Conservation (phyloP, 2,888 invertebrate genomes). For the Tipula lateralis region DNA sequence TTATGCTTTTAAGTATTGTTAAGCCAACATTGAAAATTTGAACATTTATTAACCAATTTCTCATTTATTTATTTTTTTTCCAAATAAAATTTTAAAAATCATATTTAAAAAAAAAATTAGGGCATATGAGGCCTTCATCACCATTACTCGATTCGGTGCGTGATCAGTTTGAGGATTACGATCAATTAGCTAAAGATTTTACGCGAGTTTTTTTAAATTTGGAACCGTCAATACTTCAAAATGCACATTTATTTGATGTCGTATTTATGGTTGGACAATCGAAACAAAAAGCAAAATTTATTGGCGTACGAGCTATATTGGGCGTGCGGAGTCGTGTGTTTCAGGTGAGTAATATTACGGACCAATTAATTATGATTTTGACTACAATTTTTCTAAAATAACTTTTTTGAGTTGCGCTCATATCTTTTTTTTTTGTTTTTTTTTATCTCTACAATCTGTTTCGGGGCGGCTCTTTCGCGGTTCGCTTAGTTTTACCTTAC, state of each 20-base stretch:
- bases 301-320: constrained; percentile 85
- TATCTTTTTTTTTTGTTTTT: no score
- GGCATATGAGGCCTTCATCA: constrained; percentile 89
- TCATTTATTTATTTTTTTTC: constrained; percentile 2
- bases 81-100: not conserved
- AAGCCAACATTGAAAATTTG: not conserved
- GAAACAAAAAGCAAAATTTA: constrained; percentile 84
- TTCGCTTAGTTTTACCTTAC: no score
- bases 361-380: not conserved
- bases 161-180: constrained; percentile 91
- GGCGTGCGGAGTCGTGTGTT: constrained; percentile 81
- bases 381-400: no score
- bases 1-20: not conserved
- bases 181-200: constrained; percentile 89
- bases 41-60: not conserved
- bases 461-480: no score
- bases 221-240: constrained; percentile 69
- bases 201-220: constrained; percentile 81
- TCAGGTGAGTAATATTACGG: constrained; percentile 39
- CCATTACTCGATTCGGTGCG: constrained; percentile 87
- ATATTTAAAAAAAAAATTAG: constrained; percentile 36
- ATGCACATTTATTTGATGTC: constrained; percentile 83
- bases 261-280: constrained; percentile 87
- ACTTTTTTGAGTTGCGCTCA: no score
- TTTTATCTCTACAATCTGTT: no score